phyloP scores from a whole-genome alignment of 1,140 invertebrate genomes.

The Lepidostoma basale region DNA sequence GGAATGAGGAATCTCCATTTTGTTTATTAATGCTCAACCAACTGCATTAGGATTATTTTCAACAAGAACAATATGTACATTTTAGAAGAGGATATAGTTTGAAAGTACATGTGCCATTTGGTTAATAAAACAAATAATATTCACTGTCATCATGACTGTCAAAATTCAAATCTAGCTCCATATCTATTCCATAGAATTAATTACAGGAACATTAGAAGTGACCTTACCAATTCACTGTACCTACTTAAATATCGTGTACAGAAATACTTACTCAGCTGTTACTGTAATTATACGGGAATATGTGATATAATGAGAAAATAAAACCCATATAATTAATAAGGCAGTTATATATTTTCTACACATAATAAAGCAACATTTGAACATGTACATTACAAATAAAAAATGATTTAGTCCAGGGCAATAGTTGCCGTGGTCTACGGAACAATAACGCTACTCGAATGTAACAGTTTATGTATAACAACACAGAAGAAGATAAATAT shows the following conservation, averaged over 20 bases:
- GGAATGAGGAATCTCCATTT: neutral
- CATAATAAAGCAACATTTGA: constrained; percentile 61
- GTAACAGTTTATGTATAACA: constrained; percentile 60
- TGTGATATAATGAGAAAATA: constrained; percentile 43
- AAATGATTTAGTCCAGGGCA: constrained; percentile 33
- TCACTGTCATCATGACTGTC: no score
- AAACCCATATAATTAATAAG: constrained; percentile 53
- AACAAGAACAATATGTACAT: no score
- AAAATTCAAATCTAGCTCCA: no score
- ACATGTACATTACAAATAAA: constrained; percentile 57
- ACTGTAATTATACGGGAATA: neutral
- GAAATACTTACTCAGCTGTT: neutral
- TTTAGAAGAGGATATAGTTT: no score
- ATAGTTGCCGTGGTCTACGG: constrained; percentile 21
- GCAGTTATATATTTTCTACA: constrained; percentile 64
- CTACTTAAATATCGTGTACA: no score
- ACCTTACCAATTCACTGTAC: no score
- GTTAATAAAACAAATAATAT: no score
- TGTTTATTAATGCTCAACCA: neutral
- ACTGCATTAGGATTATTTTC: no score
- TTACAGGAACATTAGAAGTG: no score
- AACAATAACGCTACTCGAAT: constrained; percentile 59
- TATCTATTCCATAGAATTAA: no score
- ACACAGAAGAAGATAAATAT: constrained; percentile 49
- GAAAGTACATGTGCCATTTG: no score